Conservation (phyloP, 2,888 invertebrate species). For the Eupithecia pulchellata region DNA sequence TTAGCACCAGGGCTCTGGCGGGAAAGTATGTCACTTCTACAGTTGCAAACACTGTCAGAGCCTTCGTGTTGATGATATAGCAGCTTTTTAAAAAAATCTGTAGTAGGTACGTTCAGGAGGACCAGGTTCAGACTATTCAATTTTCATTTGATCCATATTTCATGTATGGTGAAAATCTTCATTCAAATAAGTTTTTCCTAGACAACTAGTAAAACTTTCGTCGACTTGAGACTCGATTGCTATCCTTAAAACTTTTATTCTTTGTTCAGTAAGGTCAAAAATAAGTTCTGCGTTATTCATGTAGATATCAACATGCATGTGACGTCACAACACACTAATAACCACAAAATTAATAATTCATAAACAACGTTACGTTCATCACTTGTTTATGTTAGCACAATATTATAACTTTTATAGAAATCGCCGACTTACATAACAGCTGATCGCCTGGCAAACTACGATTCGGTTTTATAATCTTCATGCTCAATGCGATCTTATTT, state of each 20-base stretch:
- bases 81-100: not conserved
- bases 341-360: not conserved
- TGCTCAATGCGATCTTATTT: constrained; percentile 41
- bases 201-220: not conserved
- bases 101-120: not conserved
- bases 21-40: not conserved
- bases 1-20: not conserved
- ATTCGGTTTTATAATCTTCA: constrained; percentile 39
- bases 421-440: constrained; percentile 37
- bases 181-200: not conserved
- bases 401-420: constrained; percentile 29
- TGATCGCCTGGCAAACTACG: constrained; percentile 43
- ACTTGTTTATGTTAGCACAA: constrained; percentile 19
- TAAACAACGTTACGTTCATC: constrained; percentile 6
- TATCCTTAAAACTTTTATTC: not conserved
- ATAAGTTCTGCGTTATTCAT: not conserved
- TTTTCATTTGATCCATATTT: not conserved
- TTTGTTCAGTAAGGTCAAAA: not conserved
- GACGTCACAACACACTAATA: not conserved
- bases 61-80: not conserved
- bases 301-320: not conserved
- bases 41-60: not conserved
- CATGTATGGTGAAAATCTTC: not conserved
- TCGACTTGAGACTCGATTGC: not conserved
- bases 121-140: not conserved